These are phyloP conservation scores for Schizopygopsis malacanthus DNA, from an alignment of 2,797 vertebrate species.

Conservation along the genomic window DNA sequence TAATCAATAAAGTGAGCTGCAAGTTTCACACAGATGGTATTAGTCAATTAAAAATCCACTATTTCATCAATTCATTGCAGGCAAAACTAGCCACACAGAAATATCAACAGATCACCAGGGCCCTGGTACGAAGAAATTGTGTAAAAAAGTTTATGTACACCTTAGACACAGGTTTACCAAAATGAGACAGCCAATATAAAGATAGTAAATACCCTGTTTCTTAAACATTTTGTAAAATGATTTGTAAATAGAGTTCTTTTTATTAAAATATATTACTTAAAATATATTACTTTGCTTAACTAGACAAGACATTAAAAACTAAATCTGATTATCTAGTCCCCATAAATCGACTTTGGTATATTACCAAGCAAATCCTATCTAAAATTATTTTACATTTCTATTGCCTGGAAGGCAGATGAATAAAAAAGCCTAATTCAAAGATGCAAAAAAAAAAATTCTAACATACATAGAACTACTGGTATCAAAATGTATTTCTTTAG, in stretches of 20 bases:
- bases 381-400: conserved; percentile 65
- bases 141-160: conserved; percentile 69
- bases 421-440: conserved; percentile 62
- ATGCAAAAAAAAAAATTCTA: conserved; percentile 46
- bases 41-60: conserved; percentile 16
- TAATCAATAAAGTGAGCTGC: conserved; percentile 10
- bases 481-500: conserved; percentile 64
- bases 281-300: conserved; percentile 98
- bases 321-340: conserved; percentile 71
- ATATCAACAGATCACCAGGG: conserved; percentile 62
- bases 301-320: conserved; percentile 82
- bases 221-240: conserved; percentile 71
- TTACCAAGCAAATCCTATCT: conserved; percentile 71
- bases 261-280: conserved; percentile 99
- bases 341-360: conserved; percentile 81
- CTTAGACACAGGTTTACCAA: conserved; percentile 68
- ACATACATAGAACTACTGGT: conserved; percentile 11
- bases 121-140: conserved; percentile 73
- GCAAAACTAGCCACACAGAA: conserved; percentile 63
- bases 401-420: conserved; percentile 57
- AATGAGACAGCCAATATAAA: conserved; percentile 73
- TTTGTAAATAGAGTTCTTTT: conserved; percentile 81
- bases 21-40: conserved; percentile 38
- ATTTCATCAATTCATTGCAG: conserved; percentile 50
- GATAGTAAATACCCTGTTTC: conserved; percentile 85